Evolutionary conservation across 2,113 vertebrate species (phyloP).

Genomic region (Arothron firmamentum): DNA sequence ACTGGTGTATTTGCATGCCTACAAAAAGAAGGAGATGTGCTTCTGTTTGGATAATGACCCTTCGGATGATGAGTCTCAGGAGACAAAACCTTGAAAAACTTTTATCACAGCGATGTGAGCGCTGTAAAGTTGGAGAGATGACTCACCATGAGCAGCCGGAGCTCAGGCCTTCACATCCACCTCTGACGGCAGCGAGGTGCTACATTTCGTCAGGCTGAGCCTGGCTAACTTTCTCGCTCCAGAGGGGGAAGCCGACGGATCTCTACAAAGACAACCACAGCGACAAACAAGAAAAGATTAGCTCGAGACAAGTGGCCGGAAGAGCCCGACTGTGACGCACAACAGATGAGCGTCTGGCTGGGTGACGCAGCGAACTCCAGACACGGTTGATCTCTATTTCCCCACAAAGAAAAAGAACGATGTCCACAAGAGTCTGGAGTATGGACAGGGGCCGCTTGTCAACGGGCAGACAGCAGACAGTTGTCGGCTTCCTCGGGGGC

Average conservation of each 20-base stretch:
- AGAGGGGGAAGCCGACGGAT: conserved; percentile 28
- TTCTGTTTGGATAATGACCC: too few species aligned
- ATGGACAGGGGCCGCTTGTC: conserved; percentile 30
- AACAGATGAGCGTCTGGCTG: conserved; percentile 11
- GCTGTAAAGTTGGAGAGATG: conserved; percentile 25
- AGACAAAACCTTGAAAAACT: too few species aligned
- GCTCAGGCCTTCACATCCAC: conserved; percentile 50
- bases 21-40: too few species aligned
- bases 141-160: conserved; percentile 66
- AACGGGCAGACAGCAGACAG: conserved; percentile 32
- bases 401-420: conserved; percentile 30
- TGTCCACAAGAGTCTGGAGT: conserved; percentile 19
- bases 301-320: conserved; percentile 14
- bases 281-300: conserved; percentile 22
- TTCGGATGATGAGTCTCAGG: too few species aligned
- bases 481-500: conserved; percentile 40
- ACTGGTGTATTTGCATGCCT: too few species aligned
- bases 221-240: conserved; percentile 45
- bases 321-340: conserved; percentile 18
- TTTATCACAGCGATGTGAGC: background rate
- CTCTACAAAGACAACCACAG: conserved; percentile 51
- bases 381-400: conserved; percentile 19
- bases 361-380: conserved; percentile 11
- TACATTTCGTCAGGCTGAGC: conserved; percentile 53
- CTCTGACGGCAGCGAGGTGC: conserved; percentile 52